These are phyloP conservation scores for Brachionus rubens DNA, from an alignment of 1,140 invertebrate species.

Conservation along the genomic window DNA sequence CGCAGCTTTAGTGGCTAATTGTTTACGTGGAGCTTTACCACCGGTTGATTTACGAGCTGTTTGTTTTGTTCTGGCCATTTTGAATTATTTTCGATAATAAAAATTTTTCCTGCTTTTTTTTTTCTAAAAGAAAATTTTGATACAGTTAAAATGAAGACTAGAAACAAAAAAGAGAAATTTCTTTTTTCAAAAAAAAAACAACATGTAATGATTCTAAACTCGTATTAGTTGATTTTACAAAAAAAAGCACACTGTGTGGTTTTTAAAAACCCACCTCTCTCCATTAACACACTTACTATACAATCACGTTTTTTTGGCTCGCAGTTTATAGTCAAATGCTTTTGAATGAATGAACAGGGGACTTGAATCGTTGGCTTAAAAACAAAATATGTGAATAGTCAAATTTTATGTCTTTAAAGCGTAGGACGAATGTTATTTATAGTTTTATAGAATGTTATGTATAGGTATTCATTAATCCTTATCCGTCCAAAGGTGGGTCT, in stretches of 20 bases:
- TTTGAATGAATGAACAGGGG: too few species aligned
- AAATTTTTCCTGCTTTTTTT: not conserved
- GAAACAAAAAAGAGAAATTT: slow-evolving; percentile 1
- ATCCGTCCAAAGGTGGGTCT: too few species aligned
- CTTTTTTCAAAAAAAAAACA: not conserved
- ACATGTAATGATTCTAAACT: not conserved
- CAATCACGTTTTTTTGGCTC: not conserved
- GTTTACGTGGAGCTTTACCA: slow-evolving; percentile 63
- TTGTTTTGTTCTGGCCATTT: slow-evolving; percentile 72
- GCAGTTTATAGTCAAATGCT: too few species aligned
- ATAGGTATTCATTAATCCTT: too few species aligned
- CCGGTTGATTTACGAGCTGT: slow-evolving; percentile 69
- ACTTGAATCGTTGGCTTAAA: too few species aligned
- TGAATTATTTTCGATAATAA: slow-evolving; percentile 42
- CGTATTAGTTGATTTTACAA: not conserved
- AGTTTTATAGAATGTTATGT: too few species aligned
- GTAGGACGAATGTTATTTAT: too few species aligned
- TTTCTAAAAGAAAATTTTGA: not conserved
- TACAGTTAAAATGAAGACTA: not conserved
- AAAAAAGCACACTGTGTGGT: not conserved
- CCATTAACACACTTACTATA: not conserved
- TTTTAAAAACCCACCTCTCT: not conserved
- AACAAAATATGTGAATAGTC: too few species aligned
- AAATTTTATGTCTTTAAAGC: too few species aligned
- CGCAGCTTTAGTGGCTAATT: slow-evolving; percentile 67